Evolutionary conservation across 2,797 vertebrate genomes (phyloP).

Genomic region (Xenopus petersii): DNA sequence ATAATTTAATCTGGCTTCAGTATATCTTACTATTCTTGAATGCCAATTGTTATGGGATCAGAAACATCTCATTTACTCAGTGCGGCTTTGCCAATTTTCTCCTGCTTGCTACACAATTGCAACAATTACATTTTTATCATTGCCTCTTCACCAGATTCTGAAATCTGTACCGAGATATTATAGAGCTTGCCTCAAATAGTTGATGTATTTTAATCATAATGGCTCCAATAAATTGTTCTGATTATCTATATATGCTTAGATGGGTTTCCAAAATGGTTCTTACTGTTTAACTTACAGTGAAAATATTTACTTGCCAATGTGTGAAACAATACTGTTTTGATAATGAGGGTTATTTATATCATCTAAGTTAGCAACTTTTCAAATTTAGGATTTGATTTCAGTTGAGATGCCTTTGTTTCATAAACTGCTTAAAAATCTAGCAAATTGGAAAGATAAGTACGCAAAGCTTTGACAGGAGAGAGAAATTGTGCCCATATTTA

Average conservation of each 20-base stretch:
- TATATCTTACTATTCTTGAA: constrained; percentile 6
- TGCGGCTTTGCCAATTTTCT: constrained; percentile 14
- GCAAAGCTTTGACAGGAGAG: too few relatives aligned
- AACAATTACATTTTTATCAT: constrained; percentile 42
- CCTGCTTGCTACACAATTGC: constrained; percentile 36
- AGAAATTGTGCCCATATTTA: too few relatives aligned
- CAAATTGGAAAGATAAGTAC: too few relatives aligned
- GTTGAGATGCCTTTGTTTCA: too few relatives aligned
- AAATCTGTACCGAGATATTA: constrained; percentile 16
- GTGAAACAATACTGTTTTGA: too few relatives aligned
- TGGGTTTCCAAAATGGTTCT: background rate
- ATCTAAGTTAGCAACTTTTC: too few relatives aligned
- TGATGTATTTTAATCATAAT: constrained; percentile 31
- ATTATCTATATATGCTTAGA: background rate
- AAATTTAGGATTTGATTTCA: too few relatives aligned
- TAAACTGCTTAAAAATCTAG: too few relatives aligned
- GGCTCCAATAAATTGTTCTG: constrained; percentile 36
- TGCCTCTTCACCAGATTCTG: constrained; percentile 11
- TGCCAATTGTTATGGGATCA: constrained; percentile 1
- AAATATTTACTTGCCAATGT: too few relatives aligned
- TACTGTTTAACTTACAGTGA: too few relatives aligned
- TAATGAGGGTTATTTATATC: too few relatives aligned
- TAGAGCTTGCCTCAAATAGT: constrained; percentile 35
- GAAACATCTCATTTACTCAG: constrained; percentile 25
- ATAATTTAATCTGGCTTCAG: constrained; percentile 16